Evolutionary conservation across 1,140 invertebrate genomes (phyloP).

Genomic region (Tribolium madens): DNA sequence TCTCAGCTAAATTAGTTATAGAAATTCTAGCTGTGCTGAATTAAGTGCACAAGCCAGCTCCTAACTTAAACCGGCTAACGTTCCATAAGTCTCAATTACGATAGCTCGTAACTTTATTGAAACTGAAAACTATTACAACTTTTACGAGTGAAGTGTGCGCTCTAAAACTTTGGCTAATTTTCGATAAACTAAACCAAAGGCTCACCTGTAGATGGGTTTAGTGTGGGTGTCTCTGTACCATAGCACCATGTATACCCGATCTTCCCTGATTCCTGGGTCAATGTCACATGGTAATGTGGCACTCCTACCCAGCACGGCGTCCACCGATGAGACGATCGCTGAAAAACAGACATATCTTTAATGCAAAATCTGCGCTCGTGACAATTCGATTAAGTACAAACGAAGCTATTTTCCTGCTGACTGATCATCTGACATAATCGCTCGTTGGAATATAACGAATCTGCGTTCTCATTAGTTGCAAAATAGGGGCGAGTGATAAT

Average conservation of each 20-base stretch:
- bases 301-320: slow-evolving; percentile 82
- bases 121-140: slow-evolving; percentile 35
- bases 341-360: slow-evolving; percentile 63
- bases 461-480: slow-evolving; percentile 49
- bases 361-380: slow-evolving; percentile 23
- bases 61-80: slow-evolving; percentile 22
- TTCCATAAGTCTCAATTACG: slow-evolving; percentile 30
- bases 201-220: slow-evolving; percentile 89
- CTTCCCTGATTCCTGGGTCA: slow-evolving; percentile 79
- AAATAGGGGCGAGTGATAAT: slow-evolving; percentile 27
- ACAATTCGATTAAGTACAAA: slow-evolving; percentile 35
- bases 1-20: slow-evolving; percentile 39
- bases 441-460: slow-evolving; percentile 44
- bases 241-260: slow-evolving; percentile 89
- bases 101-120: slow-evolving; percentile 19
- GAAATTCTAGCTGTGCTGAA: slow-evolving; percentile 28
- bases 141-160: background rate
- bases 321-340: slow-evolving; percentile 79
- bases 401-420: slow-evolving; percentile 46
- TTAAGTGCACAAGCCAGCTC: slow-evolving; percentile 20
- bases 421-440: slow-evolving; percentile 47
- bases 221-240: slow-evolving; percentile 88
- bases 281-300: slow-evolving; percentile 88
- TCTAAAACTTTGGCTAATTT: background rate
- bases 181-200: background rate